phyloP scores from a whole-genome alignment of 2,113 vertebrate genomes.

The Micronycteris hirsuta region DNA sequence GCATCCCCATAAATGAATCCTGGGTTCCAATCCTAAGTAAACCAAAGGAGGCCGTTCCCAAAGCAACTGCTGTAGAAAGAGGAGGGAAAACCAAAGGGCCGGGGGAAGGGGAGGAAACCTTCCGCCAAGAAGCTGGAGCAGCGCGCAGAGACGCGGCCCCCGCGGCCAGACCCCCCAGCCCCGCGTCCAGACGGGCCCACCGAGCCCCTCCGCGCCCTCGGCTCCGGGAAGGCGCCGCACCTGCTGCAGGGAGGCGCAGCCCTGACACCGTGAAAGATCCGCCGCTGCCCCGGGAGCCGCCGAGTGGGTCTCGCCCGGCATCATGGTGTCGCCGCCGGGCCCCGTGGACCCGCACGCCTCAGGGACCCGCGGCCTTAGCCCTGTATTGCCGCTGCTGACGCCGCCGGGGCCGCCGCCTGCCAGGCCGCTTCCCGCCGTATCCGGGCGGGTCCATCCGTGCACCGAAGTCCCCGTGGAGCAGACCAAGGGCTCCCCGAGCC shows the following conservation, averaged over 20 bases:
- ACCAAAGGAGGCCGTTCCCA: background rate
- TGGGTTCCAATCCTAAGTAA: background rate
- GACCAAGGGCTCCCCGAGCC: background rate
- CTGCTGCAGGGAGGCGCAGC: slow-evolving; percentile 91
- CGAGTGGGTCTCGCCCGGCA: slow-evolving; percentile 91
- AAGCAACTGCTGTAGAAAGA: too few species aligned
- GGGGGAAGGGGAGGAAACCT: background rate
- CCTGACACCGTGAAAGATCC: slow-evolving; percentile 85
- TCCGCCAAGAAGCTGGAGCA: background rate
- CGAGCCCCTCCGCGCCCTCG: background rate
- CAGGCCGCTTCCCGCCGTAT: slow-evolving; percentile 63
- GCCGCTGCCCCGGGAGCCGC: slow-evolving; percentile 82
- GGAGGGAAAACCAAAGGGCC: background rate
- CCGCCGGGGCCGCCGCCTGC: slow-evolving; percentile 55
- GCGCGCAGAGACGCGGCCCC: background rate
- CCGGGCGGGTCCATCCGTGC: slow-evolving; percentile 70
- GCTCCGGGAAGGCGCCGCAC: slow-evolving; percentile 24
- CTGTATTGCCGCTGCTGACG: background rate
- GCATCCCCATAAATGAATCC: background rate
- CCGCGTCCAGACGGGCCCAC: slow-evolving; percentile 76
- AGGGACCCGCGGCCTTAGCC: slow-evolving; percentile 37
- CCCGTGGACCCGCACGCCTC: slow-evolving; percentile 27
- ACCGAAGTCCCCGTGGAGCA: slow-evolving; percentile 47
- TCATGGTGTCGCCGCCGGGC: slow-evolving; percentile 83
- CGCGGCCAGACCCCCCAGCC: too few species aligned